Evolutionary conservation across 2,797 vertebrate species (phyloP), one percentile per base, ranked within the genome.

Genomic region (Monodelphis domestica): DNA sequence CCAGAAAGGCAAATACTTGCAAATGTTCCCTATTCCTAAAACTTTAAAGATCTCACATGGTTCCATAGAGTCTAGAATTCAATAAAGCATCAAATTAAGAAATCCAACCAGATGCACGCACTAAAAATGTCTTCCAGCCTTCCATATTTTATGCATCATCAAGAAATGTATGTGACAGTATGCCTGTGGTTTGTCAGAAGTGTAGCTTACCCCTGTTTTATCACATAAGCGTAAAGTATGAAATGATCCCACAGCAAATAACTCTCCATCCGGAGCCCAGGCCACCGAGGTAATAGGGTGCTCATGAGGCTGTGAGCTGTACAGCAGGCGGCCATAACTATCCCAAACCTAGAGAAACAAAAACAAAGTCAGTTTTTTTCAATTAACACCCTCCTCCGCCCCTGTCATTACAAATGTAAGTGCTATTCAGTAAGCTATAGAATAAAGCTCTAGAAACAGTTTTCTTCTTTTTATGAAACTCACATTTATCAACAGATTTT

Each of bases 231-330:
- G 98, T 93, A 99, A 98, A 15, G 99, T 99, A 98, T 99, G 99
- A 97, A 99, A 99, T 50, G 99, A 99, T 53, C 99, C 99, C 98
- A 99, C 97, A 1, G 99, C 99, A 97, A 99, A 99, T 70, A 99
- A 96, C 92, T 99, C 99, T 53, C 99, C 99, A 95, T 99, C 99
- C 90, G 98, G 98, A 92, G 99, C 99, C 99, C 99, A 99, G 97
- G 99, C 98, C 94, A 99, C 94, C 50, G 99, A 99, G 1, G 99
- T 99, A 96, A 99, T 94, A 5, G 99, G 99, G 97, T 99, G 99
- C 53, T 99, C 99, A 1, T 99, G 99, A 63, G 98, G 96, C 17
- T 98, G 97, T 0, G 99, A 99, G n/a, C 92, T 98, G 97, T 99
- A 99, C 26, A 99, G 98, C 1, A 97, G 96, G 4, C 98, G 98